phyloP scores from a whole-genome alignment of 2,888 invertebrate genomes.

The Acrocera orbiculus region DNA sequence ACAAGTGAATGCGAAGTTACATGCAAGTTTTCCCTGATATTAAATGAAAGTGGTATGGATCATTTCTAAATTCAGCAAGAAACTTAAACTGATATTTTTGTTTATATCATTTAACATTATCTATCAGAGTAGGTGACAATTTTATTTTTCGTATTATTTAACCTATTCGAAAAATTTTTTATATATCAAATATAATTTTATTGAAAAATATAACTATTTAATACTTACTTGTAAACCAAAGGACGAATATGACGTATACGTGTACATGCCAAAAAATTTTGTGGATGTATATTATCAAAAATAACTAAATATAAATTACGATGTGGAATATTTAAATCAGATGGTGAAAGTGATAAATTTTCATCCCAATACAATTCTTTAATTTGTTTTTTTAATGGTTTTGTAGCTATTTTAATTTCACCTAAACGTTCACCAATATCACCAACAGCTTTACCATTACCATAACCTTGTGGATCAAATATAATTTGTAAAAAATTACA shows the following conservation, averaged over 20 bases:
- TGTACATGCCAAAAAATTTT: conserved; percentile 67
- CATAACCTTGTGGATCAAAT: conserved; percentile 63
- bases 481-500: conserved; percentile 72
- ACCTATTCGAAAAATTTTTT: too few species aligned
- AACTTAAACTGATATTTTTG: too few species aligned
- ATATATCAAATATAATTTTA: not conserved
- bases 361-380: conserved; percentile 46
- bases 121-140: too few species aligned
- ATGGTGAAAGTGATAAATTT: conserved; percentile 48
- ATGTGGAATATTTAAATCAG: conserved; percentile 56
- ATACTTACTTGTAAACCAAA: conserved; percentile 49
- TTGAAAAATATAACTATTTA: not conserved
- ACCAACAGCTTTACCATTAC: conserved; percentile 51
- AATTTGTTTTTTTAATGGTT: conserved; percentile 36
- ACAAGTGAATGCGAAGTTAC: too few species aligned
- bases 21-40: too few species aligned
- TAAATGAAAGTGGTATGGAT: too few species aligned
- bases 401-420: conserved; percentile 49
- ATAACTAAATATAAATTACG: conserved; percentile 65
- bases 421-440: conserved; percentile 65
- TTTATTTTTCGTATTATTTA: too few species aligned
- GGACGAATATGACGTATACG: conserved; percentile 53
- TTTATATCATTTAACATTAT: too few species aligned
- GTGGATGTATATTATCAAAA: conserved; percentile 56
- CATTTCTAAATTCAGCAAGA: too few species aligned